Base-by-base conservation (phyloP, 2,797 vertebrate species). In the Anguilla anguilla region DNA sequence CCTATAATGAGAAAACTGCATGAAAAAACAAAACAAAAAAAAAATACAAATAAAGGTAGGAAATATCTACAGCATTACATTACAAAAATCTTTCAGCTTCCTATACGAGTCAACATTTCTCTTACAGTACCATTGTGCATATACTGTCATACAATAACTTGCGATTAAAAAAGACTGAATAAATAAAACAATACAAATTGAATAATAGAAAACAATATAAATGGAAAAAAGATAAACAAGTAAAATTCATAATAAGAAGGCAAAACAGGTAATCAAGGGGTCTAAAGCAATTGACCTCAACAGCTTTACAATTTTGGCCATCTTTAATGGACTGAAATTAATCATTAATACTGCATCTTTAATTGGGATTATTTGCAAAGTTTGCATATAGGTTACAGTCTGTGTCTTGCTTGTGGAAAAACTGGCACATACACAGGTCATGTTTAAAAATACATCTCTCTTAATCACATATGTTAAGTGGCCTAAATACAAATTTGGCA, bases 1-100 rank as follows among this genome's bases (percentile, higher is more conserved):
- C 93, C 94, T 95, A 94, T 93, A 94, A 64, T 90, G 90, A 89
- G 91, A 94, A 92, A 92, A 91, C 94, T 94, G 96, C 96, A 95
- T 96, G 95, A 94, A 94, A 94, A 94, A 90, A 93, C 86, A 92
- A 91, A 92, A 90, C 91, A 89, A 90, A 91, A 88, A 90, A 90
- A 92, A 88, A 92, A 90, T 91, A 43, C 89, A 90, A 91, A 88
- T 90, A 91, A 92, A 88, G 57, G 53, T 88, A 0, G 89, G 84
- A 59, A 89, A 84, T 83, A 88, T 88, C 88, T 83, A 19, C 43
- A 25, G 22, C 6, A n/a, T 82, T 39, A 74, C 9, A 77, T 89
- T 88, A 84, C 88, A 87, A 89, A 84, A 59, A 46, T 28, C 79
- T 87, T 85, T 51, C 43, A 7, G 46, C 5, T 49, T 82, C 74